phyloP scores from a whole-genome alignment of 2,113 vertebrate genomes.

The Rhinolophus ferrumequinum region DNA sequence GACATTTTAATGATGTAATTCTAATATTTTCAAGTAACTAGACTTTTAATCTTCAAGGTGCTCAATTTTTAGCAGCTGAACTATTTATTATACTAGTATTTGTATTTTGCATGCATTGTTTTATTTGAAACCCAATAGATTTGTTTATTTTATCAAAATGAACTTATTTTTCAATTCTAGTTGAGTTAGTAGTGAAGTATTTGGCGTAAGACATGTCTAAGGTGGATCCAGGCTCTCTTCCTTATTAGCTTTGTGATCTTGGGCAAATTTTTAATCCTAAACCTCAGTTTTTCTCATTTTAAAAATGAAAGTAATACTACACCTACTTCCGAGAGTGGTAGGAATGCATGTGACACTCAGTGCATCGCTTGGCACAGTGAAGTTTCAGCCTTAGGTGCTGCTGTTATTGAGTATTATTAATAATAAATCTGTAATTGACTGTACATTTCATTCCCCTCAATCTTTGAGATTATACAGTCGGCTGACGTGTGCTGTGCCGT shows the following conservation, averaged over 20 bases:
- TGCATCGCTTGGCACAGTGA: background rate
- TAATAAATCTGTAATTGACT: background rate
- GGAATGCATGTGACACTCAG: background rate
- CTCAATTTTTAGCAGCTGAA: conserved; percentile 1
- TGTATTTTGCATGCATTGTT: background rate
- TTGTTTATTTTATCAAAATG: background rate
- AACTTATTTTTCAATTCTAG: background rate
- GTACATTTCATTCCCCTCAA: background rate
- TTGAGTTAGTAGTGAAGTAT: background rate
- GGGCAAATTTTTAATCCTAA: background rate
- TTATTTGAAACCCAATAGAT: background rate
- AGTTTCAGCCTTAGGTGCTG: background rate
- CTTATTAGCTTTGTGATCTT: background rate
- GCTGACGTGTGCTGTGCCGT: no score
- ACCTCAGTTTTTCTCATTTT: background rate
- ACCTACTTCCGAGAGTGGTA: background rate
- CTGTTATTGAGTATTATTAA: background rate
- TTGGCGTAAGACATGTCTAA: background rate
- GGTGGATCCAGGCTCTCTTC: background rate
- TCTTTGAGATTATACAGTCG: background rate
- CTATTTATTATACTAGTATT: background rate
- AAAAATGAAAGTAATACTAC: background rate
- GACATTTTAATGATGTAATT: conserved; percentile 29
- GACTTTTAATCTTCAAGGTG: background rate
- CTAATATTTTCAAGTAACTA: background rate